A percentile compares a stretch with the other conserved stretches of the same genome.
phyloP scores from a whole-genome alignment of 2,113 vertebrate species.

The Macroglossus sobrinus region DNA sequence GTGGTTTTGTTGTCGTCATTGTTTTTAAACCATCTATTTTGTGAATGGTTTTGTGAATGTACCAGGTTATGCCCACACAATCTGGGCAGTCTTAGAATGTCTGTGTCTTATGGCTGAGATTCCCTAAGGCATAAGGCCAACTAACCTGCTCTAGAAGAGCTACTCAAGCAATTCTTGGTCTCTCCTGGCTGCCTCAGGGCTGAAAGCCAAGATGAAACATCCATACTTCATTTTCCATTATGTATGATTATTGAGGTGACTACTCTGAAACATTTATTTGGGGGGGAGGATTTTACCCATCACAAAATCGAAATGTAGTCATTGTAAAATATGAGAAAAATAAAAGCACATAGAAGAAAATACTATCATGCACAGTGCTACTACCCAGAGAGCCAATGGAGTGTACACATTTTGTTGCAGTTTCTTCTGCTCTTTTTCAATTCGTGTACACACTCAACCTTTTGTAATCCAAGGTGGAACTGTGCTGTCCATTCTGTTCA shows the following conservation, averaged over 20 bases:
- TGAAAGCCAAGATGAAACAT: not conserved
- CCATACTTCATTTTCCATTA: not conserved
- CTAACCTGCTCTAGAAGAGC: not conserved
- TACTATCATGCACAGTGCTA: not conserved
- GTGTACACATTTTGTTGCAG: not conserved
- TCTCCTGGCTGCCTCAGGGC: not conserved
- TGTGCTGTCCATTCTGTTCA: not conserved
- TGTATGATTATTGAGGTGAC: not conserved
- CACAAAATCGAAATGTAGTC: not conserved
- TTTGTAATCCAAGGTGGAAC: not conserved
- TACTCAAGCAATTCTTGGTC: not conserved
- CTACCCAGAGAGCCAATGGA: not conserved
- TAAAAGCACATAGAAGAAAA: not conserved
- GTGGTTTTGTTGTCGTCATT: not conserved
- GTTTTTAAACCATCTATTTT: not conserved
- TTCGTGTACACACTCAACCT: not conserved
- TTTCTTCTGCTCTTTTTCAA: not conserved
- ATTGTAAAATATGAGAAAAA: not conserved
- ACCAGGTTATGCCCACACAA: not conserved
- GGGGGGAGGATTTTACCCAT: not conserved
- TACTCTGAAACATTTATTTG: not conserved
- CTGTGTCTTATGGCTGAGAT: not conserved
- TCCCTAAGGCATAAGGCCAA: not conserved
- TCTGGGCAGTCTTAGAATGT: not conserved
- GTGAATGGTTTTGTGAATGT: constrained; percentile 17